Conservation (phyloP, 2,797 vertebrate genomes). For the Discoglossus pictus region DNA sequence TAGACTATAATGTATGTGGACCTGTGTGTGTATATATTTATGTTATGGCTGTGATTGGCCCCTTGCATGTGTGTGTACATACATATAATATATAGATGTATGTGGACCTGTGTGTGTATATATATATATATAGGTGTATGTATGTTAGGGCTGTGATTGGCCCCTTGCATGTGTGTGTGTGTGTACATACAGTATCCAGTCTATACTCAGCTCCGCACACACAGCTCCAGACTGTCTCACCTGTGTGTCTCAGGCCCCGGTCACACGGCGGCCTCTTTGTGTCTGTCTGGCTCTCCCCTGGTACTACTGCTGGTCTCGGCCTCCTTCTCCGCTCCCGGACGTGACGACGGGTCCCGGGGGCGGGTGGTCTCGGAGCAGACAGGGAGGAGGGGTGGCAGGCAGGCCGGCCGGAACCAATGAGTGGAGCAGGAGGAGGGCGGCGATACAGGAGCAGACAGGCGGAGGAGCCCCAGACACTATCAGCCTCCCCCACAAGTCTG, state of each 20-base stretch:
- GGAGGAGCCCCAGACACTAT: slow-evolving; percentile 17
- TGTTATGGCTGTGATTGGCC: too few species aligned
- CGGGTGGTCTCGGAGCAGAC: slow-evolving; percentile 30
- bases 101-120: too few species aligned
- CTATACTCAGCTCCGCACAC: too few species aligned
- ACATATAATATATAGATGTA: too few species aligned
- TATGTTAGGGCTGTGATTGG: too few species aligned
- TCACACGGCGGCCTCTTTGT: slow-evolving; percentile 41
- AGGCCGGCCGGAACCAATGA: not conserved
- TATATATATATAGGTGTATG: too few species aligned
- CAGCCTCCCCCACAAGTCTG: slow-evolving; percentile 23
- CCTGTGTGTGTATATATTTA: too few species aligned
- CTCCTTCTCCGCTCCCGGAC: slow-evolving; percentile 49
- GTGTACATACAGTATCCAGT: too few species aligned
- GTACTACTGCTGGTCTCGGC: slow-evolving; percentile 17
- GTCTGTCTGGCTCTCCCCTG: not conserved
- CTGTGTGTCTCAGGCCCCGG: slow-evolving; percentile 9
- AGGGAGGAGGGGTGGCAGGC: not conserved
- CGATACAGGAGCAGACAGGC: slow-evolving; percentile 10
- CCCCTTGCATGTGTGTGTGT: too few species aligned
- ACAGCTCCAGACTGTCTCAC: too few species aligned
- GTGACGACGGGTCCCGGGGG: slow-evolving; percentile 36
- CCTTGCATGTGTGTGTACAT: too few species aligned
- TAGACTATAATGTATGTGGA: too few species aligned
- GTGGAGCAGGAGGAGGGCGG: slow-evolving; percentile 15